Conservation (phyloP, 2,797 vertebrate genomes). For the Corythornis leucogaster region DNA sequence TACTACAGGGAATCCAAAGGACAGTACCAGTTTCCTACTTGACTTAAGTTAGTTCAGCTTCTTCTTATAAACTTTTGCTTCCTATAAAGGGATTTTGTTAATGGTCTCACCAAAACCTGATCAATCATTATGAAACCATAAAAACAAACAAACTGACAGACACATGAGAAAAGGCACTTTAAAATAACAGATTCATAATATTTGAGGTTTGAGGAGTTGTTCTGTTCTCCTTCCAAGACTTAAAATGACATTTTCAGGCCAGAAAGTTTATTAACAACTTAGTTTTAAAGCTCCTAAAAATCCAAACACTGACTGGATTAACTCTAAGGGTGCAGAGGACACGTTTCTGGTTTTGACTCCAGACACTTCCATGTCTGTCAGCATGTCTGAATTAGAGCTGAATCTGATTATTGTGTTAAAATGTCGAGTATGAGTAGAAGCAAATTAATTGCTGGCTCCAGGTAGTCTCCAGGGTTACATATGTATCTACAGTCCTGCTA, state of each 20-base stretch:
- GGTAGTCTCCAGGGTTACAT: not conserved
- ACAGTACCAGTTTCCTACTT: not conserved
- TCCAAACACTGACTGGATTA: conserved; percentile 35
- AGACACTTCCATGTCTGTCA: conserved; percentile 59
- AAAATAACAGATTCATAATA: conserved; percentile 1
- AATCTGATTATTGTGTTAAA: conserved; percentile 56
- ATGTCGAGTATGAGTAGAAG: not conserved
- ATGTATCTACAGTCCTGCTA: not conserved
- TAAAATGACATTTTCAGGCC: conserved; percentile 35
- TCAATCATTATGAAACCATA: not conserved
- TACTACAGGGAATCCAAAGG: not conserved
- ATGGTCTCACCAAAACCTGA: not conserved
- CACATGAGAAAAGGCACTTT: not conserved
- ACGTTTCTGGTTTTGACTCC: conserved; percentile 58
- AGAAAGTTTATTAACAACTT: conserved; percentile 28
- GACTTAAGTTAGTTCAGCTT: not conserved
- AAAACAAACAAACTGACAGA: conserved; percentile 53
- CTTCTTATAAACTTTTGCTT: not conserved
- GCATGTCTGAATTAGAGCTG: conserved; percentile 61
- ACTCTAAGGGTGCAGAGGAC: conserved; percentile 25
- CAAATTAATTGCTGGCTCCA: conserved; percentile 34
- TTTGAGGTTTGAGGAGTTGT: not conserved
- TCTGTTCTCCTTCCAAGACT: conserved; percentile 36
- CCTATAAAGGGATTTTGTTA: conserved; percentile 5
- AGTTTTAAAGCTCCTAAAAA: conserved; percentile 39